A percentile compares a stretch with the other conserved stretches of the same genome.
Conservation (phyloP, 2,797 vertebrate genomes). For the Mico argentatus region DNA sequence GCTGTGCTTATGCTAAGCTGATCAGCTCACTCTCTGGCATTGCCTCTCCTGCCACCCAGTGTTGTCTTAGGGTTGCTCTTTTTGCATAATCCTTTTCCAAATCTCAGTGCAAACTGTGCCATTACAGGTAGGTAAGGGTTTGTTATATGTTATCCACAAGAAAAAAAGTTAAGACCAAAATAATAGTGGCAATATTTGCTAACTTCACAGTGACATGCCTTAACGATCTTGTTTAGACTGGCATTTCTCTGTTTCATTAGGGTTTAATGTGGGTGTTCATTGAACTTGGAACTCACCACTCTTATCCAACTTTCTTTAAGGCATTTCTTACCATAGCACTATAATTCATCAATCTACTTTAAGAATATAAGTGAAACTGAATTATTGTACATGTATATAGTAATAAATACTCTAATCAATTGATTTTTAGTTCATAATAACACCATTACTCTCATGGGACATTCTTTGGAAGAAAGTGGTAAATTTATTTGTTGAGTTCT, state of each 20-base stretch:
- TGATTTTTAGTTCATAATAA: slow-evolving; percentile 1
- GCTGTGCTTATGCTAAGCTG: neutral
- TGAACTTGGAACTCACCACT: neutral
- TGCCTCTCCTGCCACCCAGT: neutral
- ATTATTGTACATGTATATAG: neutral
- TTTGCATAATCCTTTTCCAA: neutral
- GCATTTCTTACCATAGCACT: neutral
- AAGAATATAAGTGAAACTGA: neutral
- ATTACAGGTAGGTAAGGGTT: neutral
- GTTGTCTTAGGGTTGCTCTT: neutral
- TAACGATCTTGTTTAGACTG: neutral
- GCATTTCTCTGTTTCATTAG: neutral
- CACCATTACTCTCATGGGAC: neutral
- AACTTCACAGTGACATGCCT: neutral
- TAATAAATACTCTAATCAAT: neutral
- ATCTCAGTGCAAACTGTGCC: neutral
- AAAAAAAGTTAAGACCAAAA: neutral
- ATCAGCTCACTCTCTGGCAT: accelerated
- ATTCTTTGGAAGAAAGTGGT: neutral
- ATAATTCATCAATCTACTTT: neutral
- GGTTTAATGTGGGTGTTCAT: neutral
- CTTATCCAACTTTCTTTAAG: neutral
- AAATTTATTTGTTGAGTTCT: neutral
- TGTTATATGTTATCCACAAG: neutral
- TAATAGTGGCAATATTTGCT: neutral